phyloP scores from a whole-genome alignment of 2,113 vertebrate genomes.

The Trogon melanurus region DNA sequence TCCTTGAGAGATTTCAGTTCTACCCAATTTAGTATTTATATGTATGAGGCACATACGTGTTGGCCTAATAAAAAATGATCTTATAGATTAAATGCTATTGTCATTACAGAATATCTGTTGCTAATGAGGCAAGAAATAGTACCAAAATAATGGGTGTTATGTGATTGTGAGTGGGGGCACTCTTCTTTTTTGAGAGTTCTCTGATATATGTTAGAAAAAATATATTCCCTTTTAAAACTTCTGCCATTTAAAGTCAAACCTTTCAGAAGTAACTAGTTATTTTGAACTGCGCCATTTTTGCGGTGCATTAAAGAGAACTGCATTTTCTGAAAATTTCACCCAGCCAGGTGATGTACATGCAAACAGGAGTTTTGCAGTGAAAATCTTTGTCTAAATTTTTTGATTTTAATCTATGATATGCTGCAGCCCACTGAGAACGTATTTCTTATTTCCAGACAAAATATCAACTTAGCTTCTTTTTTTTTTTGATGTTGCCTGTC shows the following conservation, averaged over 20 bases:
- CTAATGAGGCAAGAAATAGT: not conserved
- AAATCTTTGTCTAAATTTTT: not conserved
- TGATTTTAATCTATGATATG: not conserved
- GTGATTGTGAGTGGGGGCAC: not conserved
- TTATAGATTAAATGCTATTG: not conserved
- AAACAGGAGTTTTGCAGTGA: not conserved
- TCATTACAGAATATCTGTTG: not conserved
- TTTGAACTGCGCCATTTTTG: not conserved
- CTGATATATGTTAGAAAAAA: not conserved
- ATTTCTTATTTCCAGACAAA: not conserved
- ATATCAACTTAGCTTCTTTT: constrained; percentile 67
- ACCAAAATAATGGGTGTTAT: not conserved
- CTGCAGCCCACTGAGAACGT: not conserved
- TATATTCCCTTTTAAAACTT: not conserved
- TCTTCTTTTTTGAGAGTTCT: not conserved
- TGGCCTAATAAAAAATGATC: not conserved
- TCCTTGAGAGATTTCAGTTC: not conserved
- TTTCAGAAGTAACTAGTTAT: not conserved
- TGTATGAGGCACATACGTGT: not conserved
- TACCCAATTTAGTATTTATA: not conserved
- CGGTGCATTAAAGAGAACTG: not conserved
- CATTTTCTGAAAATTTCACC: not conserved
- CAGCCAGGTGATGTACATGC: not conserved
- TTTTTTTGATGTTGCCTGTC: constrained; percentile 42
- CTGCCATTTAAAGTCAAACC: not conserved